Percentiles rank a stretch among this genome's conserved stretches.
phyloP scores from a whole-genome alignment of 1,140 invertebrate species.

The Oreohelix idahoensis region DNA sequence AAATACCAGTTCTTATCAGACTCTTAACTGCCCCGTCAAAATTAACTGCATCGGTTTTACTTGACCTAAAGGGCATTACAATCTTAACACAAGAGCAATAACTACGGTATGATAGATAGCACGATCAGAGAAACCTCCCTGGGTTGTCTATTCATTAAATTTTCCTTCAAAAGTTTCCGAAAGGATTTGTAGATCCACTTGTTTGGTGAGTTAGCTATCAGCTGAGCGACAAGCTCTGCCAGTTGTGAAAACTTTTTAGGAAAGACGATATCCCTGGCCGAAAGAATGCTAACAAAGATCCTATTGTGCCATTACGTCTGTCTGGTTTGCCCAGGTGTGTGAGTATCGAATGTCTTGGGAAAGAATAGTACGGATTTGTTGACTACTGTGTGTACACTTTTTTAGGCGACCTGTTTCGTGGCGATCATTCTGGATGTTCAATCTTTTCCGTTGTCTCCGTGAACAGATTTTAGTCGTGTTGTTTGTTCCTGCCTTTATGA shows the following conservation, averaged over 20 bases:
- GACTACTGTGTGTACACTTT: neutral
- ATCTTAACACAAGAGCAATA: neutral
- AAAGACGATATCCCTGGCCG: neutral
- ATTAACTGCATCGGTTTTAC: neutral
- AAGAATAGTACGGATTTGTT: neutral
- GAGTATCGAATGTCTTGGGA: neutral
- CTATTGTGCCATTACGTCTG: neutral
- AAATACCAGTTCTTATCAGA: too few species aligned
- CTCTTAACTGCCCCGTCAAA: neutral
- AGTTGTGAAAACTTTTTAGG: neutral
- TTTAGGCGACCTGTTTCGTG: neutral
- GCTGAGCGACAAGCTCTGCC: too few species aligned
- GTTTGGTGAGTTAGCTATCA: neutral
- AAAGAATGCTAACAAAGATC: neutral
- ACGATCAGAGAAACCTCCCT: neutral
- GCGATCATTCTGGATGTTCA: neutral
- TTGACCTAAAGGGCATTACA: neutral
- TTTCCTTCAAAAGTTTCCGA: neutral
- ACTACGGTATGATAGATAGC: neutral
- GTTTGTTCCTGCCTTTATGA: too few species aligned
- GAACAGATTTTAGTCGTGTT: too few species aligned
- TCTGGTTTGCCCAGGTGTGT: neutral
- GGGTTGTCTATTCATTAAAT: neutral
- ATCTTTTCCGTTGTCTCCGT: too few species aligned
- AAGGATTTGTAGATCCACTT: neutral